These are phyloP conservation scores for Graphium colonna DNA, from an alignment of 2,888 invertebrate species.

Conservation along the genomic window DNA sequence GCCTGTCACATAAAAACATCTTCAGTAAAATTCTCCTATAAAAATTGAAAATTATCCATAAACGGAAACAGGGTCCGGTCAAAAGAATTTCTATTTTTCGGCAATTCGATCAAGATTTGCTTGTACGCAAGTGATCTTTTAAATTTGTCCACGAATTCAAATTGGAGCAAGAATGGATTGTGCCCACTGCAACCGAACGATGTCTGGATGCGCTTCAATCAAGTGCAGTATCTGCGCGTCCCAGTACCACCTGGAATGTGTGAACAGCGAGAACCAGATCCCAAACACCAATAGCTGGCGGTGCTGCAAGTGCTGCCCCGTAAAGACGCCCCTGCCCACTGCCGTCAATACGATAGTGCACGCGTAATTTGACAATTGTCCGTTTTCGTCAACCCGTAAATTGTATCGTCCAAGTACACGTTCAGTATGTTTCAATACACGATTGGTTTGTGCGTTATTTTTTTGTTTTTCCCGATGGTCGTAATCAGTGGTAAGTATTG, in stretches of 20 bases:
- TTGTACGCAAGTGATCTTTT: not conserved
- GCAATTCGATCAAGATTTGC: too few species aligned
- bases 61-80: conserved; percentile 23
- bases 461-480: not conserved
- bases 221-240: conserved; percentile 61
- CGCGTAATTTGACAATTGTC: conserved; percentile 12
- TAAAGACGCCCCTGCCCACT: conserved; percentile 30
- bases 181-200: conserved; percentile 57
- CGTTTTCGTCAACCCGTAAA: not conserved
- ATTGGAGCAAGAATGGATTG: conserved; percentile 48
- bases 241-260: conserved; percentile 62
- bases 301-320: conserved; percentile 51
- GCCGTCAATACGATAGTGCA: conserved; percentile 33
- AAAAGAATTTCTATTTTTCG: too few species aligned
- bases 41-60: conserved; percentile 36
- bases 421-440: not conserved
- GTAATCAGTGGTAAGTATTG: not conserved
- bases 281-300: conserved; percentile 56
- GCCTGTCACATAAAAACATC: conserved; percentile 37
- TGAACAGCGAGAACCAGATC: conserved; percentile 48
- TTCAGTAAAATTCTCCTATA: conserved; percentile 41
- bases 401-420: too few species aligned
- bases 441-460: not conserved
- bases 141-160: not conserved
- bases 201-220: conserved; percentile 59